phyloP scores from a whole-genome alignment of 2,113 vertebrate genomes.

The Pantherophis guttatus region DNA sequence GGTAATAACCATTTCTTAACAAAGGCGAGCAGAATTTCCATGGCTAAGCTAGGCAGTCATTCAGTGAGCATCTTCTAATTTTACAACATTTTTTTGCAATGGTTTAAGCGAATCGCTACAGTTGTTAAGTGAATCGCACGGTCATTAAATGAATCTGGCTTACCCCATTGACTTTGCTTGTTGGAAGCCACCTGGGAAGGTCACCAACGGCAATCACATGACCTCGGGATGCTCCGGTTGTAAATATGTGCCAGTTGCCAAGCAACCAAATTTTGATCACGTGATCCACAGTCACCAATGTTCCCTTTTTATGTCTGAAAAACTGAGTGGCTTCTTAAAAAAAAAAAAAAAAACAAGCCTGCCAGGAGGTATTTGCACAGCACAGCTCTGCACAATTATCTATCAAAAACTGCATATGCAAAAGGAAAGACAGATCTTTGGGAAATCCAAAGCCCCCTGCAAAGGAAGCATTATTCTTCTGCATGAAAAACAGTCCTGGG shows the following conservation, averaged over 20 bases:
- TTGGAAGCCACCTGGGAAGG: too few species aligned
- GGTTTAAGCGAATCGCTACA: too few species aligned
- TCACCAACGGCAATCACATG: too few species aligned
- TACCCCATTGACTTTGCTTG: too few species aligned
- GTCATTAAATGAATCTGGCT: too few species aligned
- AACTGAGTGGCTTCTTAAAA: not conserved
- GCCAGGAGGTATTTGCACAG: not conserved
- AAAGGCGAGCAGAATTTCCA: too few species aligned
- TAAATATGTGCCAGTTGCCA: not conserved
- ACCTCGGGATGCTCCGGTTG: too few species aligned
- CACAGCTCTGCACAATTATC: not conserved
- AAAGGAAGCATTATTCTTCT: not conserved
- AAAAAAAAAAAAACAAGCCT: not conserved
- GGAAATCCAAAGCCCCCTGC: not conserved
- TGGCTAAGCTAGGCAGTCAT: too few species aligned
- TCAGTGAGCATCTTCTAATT: too few species aligned
- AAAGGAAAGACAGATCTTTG: not conserved
- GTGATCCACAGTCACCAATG: not conserved
- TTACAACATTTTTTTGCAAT: too few species aligned
- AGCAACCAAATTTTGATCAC: not conserved
- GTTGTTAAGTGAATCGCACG: too few species aligned
- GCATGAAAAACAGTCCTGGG: not conserved
- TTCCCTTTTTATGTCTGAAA: not conserved
- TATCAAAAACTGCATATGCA: rapidly evolving
- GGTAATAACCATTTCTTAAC: too few species aligned